phyloP scores from a whole-genome alignment of 2,888 invertebrate genomes.

The Noctua fimbriata region DNA sequence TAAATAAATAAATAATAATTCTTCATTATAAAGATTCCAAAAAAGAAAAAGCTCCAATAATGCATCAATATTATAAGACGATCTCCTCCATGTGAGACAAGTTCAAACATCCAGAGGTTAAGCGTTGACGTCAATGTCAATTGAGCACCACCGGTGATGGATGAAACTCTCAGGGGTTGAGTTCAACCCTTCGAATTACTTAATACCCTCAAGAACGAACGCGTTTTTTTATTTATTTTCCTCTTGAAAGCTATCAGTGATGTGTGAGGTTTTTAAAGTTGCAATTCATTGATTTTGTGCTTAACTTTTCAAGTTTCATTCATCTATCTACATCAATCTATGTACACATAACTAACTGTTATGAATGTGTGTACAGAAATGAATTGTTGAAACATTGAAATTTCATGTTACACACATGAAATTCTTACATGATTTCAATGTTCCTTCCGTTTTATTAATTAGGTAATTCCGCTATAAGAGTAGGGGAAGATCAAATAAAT shows the following conservation, averaged over 20 bases:
- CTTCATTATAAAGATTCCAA: background rate
- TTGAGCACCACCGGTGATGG: conserved; percentile 86
- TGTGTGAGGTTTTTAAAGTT: conserved; percentile 16
- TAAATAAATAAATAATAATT: too few relatives aligned
- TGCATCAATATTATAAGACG: conserved; percentile 35
- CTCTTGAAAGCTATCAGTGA: conserved; percentile 52
- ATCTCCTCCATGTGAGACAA: conserved; percentile 76
- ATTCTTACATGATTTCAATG: background rate
- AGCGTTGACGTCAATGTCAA: conserved; percentile 88
- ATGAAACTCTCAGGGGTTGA: conserved; percentile 78
- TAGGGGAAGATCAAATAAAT: background rate
- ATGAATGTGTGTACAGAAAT: background rate
- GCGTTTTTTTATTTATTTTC: conserved; percentile 56
- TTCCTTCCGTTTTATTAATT: background rate
- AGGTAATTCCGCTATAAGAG: background rate
- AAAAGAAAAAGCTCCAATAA: conserved; percentile 4
- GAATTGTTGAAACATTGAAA: background rate
- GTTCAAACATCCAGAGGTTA: conserved; percentile 78
- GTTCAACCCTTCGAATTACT: conserved; percentile 83
- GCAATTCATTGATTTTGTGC: conserved; percentile 8
- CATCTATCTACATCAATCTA: background rate
- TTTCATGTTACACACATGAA: background rate
- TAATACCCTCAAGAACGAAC: conserved; percentile 70
- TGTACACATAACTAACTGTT: background rate
- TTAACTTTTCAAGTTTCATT: background rate